Evolutionary conservation across 2,797 vertebrate genomes (phyloP).

Genomic region (Falco biarmicus): DNA sequence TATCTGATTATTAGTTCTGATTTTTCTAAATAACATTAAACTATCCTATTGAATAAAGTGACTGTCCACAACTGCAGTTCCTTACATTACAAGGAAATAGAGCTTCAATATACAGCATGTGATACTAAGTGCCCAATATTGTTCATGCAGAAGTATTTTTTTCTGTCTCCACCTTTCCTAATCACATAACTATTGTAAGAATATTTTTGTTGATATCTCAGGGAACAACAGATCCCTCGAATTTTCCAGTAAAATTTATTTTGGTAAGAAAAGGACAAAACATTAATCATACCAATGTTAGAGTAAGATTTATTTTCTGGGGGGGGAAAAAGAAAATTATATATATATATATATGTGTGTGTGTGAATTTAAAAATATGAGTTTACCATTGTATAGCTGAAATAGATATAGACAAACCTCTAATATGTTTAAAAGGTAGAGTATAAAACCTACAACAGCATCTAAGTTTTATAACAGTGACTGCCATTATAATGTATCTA

Average conservation of each 20-base stretch:
- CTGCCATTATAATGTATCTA: not conserved
- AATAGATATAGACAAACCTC: not conserved
- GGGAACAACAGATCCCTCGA: not conserved
- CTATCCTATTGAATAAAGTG: not conserved
- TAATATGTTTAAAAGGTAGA: not conserved
- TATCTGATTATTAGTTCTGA: not conserved
- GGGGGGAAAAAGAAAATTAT: not conserved
- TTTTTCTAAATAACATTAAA: not conserved
- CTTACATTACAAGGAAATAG: not conserved
- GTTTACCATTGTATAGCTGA: not conserved
- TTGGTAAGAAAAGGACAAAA: not conserved
- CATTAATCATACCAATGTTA: not conserved
- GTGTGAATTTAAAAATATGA: not conserved
- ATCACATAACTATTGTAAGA: not conserved
- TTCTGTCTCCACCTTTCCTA: not conserved
- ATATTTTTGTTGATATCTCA: not conserved
- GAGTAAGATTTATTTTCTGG: not conserved
- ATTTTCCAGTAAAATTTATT: not conserved
- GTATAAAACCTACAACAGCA: not conserved
- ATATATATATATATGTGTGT: no score
- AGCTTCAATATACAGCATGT: not conserved
- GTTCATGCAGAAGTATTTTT: not conserved
- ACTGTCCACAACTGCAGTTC: not conserved
- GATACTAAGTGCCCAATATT: not conserved
- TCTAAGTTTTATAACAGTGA: not conserved